These are phyloP conservation scores for Cossypha polioptera DNA, from an alignment of 2,797 vertebrate genomes.

Conservation along the genomic window DNA sequence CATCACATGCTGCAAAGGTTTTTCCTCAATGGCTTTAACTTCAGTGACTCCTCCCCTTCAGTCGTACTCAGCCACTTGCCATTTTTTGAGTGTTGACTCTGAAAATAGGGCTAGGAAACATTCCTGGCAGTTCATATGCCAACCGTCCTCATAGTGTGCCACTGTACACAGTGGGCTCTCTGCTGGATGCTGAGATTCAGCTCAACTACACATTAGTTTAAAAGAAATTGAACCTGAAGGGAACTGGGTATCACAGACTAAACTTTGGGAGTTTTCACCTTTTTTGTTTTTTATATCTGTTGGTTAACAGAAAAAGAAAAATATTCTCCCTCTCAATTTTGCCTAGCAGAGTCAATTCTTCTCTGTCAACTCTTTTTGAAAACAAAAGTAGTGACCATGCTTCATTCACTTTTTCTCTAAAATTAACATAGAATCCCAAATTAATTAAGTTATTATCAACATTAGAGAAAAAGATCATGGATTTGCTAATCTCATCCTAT, in stretches of 20 bases:
- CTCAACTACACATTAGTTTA: neutral
- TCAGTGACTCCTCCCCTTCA: neutral
- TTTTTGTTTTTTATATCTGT: neutral
- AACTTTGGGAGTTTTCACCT: rapidly evolving
- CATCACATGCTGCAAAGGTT: neutral
- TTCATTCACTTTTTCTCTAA: neutral
- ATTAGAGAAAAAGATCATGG: neutral
- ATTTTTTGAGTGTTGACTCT: neutral
- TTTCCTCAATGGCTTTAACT: neutral
- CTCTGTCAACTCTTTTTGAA: neutral
- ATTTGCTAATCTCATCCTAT: neutral
- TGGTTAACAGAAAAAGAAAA: neutral
- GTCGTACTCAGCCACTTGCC: neutral
- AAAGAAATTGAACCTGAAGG: neutral
- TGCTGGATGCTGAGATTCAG: neutral
- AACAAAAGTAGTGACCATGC: neutral
- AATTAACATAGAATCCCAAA: neutral
- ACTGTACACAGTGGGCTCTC: neutral
- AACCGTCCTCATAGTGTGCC: neutral
- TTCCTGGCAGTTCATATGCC: neutral
- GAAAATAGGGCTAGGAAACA: neutral
- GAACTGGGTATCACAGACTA: neutral
- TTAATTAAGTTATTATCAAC: neutral
- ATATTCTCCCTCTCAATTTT: neutral
- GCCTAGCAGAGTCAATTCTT: neutral